Evolutionary conservation across 92 coral and sea anemone species (phyloP).

Genomic region (Epizoanthus rinbou): DNA sequence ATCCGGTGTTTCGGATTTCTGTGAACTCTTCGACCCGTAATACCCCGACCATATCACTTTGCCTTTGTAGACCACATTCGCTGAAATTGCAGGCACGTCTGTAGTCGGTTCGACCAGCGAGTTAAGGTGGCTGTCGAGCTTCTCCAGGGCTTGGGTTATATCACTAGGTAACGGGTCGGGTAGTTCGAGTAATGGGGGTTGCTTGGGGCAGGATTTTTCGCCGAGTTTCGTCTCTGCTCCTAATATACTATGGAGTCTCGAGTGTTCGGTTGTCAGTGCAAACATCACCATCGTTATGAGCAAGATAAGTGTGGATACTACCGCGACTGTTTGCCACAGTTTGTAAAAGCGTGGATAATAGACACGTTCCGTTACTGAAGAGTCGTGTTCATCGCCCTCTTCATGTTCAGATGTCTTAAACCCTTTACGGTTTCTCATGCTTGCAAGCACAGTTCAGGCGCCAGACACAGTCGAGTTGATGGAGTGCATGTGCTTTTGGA

Average conservation of each 20-base stretch:
- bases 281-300: background rate
- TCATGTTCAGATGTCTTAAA: constrained; percentile 5
- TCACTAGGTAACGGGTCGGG: constrained; percentile 55
- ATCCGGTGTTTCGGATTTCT: constrained; percentile 47
- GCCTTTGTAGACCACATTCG: constrained; percentile 60
- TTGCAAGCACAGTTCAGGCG: background rate
- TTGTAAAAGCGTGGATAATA: background rate
- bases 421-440: constrained; percentile 27
- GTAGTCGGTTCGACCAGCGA: constrained; percentile 43
- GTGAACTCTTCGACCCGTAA: constrained; percentile 57
- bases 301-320: constrained; percentile 3
- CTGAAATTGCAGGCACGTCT: constrained; percentile 73
- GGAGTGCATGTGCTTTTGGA: background rate
- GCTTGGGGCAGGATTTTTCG: constrained; percentile 48
- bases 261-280: background rate
- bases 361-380: background rate
- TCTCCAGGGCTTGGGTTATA: constrained; percentile 37
- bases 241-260: no score
- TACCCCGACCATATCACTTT: constrained; percentile 65
- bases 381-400: background rate
- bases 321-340: constrained; percentile 10
- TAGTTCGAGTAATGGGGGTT: constrained; percentile 53
- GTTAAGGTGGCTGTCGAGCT: constrained; percentile 39
- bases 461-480: background rate
- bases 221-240: background rate